A percentile compares a stretch with the other conserved stretches of the same genome.
Evolutionary conservation across 2,888 invertebrate genomes (phyloP).

Genomic region (Aporophyla nigra): DNA sequence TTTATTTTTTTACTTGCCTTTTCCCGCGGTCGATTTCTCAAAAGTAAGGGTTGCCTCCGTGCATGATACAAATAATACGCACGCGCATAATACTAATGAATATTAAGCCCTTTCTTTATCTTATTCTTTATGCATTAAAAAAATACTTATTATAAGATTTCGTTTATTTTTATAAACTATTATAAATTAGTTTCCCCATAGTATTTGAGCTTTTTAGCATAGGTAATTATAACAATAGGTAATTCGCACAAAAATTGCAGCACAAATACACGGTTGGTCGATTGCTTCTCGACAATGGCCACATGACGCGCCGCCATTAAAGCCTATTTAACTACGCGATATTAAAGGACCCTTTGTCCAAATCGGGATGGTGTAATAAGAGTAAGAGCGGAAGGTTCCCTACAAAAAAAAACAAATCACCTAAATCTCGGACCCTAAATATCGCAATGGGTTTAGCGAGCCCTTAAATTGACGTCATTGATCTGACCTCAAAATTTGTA

Average conservation of each 20-base stretch:
- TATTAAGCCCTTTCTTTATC: background rate
- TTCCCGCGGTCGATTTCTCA: background rate
- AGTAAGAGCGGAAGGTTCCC: no score
- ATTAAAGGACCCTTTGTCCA: no score
- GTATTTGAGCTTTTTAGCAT: background rate
- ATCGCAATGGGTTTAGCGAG: no score
- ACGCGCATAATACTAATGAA: background rate
- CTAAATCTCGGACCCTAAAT: no score
- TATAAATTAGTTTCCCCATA: background rate
- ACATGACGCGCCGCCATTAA: background rate
- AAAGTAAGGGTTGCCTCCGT: background rate
- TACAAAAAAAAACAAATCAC: no score
- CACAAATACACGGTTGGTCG: background rate
- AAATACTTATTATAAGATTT: background rate
- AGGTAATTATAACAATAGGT: background rate
- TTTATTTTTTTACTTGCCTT: no score
- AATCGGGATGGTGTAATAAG: no score
- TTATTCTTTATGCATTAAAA: background rate
- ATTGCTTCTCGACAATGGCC: background rate
- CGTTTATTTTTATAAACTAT: background rate
- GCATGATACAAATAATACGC: background rate
- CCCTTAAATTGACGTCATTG: background rate
- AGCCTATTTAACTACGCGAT: no score
- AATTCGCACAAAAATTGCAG: background rate
- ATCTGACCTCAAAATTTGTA: background rate